phyloP scores from a whole-genome alignment of 2,888 invertebrate species.

The Schizotus pectinicornis region DNA sequence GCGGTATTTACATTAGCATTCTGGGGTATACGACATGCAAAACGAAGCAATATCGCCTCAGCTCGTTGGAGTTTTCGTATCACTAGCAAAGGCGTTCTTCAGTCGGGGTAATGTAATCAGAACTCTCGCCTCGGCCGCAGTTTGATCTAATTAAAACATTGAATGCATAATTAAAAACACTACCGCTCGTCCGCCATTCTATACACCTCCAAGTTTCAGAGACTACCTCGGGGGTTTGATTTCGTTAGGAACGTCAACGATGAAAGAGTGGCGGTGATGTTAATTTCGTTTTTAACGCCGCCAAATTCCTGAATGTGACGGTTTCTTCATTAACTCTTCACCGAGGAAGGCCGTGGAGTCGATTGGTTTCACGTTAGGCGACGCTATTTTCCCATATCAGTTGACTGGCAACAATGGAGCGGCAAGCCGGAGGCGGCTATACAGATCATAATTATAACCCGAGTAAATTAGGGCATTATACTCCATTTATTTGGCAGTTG shows the following conservation, averaged over 20 bases:
- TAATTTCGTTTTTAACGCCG: background rate
- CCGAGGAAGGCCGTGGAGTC: background rate
- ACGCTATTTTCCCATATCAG: background rate
- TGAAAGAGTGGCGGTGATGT: background rate
- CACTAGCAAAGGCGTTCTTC: slow-evolving; percentile 29
- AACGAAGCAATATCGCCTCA: slow-evolving; percentile 31
- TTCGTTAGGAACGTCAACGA: background rate
- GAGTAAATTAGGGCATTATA: slow-evolving; percentile 44
- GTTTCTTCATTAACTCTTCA: background rate
- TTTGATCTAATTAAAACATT: slow-evolving; percentile 41
- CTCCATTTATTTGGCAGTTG: slow-evolving; percentile 44
- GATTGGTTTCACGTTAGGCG: background rate
- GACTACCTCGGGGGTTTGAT: background rate
- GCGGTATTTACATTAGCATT: slow-evolving; percentile 44
- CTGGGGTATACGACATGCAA: slow-evolving; percentile 36
- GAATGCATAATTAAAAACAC: slow-evolving; percentile 39
- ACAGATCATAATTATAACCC: slow-evolving; percentile 1
- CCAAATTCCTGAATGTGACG: background rate
- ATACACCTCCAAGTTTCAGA: background rate
- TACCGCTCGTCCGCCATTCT: slow-evolving; percentile 12
- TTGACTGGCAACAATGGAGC: background rate
- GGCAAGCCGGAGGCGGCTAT: background rate
- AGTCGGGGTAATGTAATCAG: slow-evolving; percentile 31
- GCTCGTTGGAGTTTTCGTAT: slow-evolving; percentile 31
- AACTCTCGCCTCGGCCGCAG: slow-evolving; percentile 33